Base-by-base conservation (phyloP, 2,888 invertebrate genomes). In the Amphipoea lucens region DNA sequence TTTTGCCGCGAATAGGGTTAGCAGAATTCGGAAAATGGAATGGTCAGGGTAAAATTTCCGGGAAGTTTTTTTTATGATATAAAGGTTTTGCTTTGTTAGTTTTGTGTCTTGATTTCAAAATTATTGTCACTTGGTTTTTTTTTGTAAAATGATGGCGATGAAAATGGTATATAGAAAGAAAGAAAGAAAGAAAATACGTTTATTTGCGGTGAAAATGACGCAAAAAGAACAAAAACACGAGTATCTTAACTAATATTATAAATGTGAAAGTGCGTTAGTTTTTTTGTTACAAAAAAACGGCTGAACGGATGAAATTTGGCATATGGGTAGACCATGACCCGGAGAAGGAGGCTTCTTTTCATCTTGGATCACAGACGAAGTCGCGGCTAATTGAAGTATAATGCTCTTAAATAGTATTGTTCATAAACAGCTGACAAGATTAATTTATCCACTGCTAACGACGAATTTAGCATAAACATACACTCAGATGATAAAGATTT, bases 1-100 rank as follows among this genome's bases (percentile, higher is more conserved):
- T 81, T 82, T 85, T 66, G 76, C 65, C 74, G 68, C 36, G 2
- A 63, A 4, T 70, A 78, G 62, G 68, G 72, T 80, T 69, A 42
- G 40, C 68, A 71, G 45, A 51, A 45, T 42, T 45, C 40, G 0
- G 5, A 57, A 78, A 42, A 51, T 70, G 40, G 63, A 71, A 76
- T 60, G 62, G 57, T 45, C 7, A 17, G 5, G n/a, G 23, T 76
- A 0, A 76, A 40, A 17, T 86, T 45, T 86, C 20, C 40, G n/a
- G 42, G 1, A 48, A n/a, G 9, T 36, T 57, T 62, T 51, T 51
- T 71, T 62, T 65, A 71, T 82, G 60, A 17, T 29, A 20, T 48
- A 66, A 85, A 80, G 62, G 54, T 29, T 62, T 60, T 40, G 7
- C 1, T 9, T 48, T 36, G 11, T 2, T 48, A 14, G 29, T 67